These are phyloP conservation scores for Umimayanthus kanabou DNA, from an alignment of 92 coral and sea anemone species.

Conservation along the genomic window DNA sequence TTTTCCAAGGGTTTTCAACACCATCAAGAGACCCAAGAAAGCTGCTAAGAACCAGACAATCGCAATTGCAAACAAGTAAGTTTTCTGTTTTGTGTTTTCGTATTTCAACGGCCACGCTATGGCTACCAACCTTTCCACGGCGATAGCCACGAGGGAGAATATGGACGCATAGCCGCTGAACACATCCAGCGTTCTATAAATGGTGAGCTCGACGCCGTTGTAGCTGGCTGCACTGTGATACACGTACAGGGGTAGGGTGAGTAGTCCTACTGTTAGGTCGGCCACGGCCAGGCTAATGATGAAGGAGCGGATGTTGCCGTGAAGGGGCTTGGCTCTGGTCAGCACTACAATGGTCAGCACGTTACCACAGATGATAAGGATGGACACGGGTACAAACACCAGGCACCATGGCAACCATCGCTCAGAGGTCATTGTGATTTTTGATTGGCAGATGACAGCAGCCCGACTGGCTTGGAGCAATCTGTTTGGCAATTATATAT, in stretches of 20 bases:
- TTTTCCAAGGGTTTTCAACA: conserved; percentile 46
- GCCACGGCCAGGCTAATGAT: conserved; percentile 21
- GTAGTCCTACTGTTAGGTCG: conserved; percentile 7
- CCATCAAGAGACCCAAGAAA: conserved; percentile 59
- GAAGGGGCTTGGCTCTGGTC: conserved; percentile 29
- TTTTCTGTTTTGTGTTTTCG: conserved; percentile 27
- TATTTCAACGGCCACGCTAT: conserved; percentile 52
- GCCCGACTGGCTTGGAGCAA: not conserved
- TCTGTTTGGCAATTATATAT: not conserved
- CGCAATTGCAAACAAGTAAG: conserved; percentile 41
- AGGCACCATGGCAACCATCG: conserved; percentile 34
- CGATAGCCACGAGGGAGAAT: conserved; percentile 57
- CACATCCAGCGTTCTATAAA: conserved; percentile 52
- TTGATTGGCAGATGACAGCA: not conserved
- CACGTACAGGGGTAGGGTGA: conserved; percentile 20
- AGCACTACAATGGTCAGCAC: conserved; percentile 19
- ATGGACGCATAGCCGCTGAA: conserved; percentile 65
- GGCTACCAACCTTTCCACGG: conserved; percentile 56
- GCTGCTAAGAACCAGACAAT: conserved; percentile 63
- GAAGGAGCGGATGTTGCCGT: conserved; percentile 24
- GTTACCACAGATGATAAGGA: conserved; percentile 16
- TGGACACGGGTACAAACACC: not conserved
- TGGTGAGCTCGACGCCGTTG: not conserved
- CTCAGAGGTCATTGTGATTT: not conserved
- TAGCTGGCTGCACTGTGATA: not conserved